phyloP scores from a whole-genome alignment of 2,797 vertebrate species.

The Chanos chanos region DNA sequence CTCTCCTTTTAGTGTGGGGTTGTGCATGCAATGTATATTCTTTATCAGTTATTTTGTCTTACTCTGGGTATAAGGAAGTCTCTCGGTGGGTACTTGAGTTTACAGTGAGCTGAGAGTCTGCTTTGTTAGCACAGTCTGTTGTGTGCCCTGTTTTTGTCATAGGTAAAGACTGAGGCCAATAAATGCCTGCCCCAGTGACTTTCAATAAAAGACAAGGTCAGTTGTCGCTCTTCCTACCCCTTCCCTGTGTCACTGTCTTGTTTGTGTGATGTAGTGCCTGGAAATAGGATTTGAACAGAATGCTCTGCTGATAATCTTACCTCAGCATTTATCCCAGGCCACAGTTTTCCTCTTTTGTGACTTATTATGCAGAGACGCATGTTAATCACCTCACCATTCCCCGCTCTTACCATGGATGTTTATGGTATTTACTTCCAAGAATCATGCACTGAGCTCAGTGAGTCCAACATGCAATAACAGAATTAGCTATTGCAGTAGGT shows the following conservation, averaged over 20 bases:
- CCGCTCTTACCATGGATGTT: slow-evolving; percentile 58
- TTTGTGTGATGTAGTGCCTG: slow-evolving; percentile 59
- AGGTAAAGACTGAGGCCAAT: slow-evolving; percentile 29
- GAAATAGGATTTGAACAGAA: slow-evolving; percentile 63
- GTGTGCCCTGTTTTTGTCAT: slow-evolving; percentile 39
- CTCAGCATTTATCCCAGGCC: slow-evolving; percentile 44
- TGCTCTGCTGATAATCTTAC: slow-evolving; percentile 68
- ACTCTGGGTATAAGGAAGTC: too few relatives aligned
- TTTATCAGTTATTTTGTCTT: too few relatives aligned
- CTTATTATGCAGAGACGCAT: slow-evolving; percentile 55
- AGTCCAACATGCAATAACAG: slow-evolving; percentile 54
- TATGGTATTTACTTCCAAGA: slow-evolving; percentile 68
- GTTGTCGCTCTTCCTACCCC: slow-evolving; percentile 19
- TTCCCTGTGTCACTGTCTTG: slow-evolving; percentile 25
- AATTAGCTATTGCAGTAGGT: slow-evolving; percentile 59
- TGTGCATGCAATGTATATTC: slow-evolving; percentile 27
- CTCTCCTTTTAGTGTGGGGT: neutral
- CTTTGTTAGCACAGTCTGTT: neutral
- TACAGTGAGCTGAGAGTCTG: slow-evolving; percentile 32
- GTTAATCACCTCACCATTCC: slow-evolving; percentile 56
- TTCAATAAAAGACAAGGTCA: slow-evolving; percentile 39
- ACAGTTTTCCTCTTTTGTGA: slow-evolving; percentile 50
- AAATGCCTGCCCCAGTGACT: slow-evolving; percentile 27
- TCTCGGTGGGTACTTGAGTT: neutral
- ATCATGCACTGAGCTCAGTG: slow-evolving; percentile 59